Conservation (phyloP, 2,113 vertebrate genomes). For the Ariopsis seemanni region DNA sequence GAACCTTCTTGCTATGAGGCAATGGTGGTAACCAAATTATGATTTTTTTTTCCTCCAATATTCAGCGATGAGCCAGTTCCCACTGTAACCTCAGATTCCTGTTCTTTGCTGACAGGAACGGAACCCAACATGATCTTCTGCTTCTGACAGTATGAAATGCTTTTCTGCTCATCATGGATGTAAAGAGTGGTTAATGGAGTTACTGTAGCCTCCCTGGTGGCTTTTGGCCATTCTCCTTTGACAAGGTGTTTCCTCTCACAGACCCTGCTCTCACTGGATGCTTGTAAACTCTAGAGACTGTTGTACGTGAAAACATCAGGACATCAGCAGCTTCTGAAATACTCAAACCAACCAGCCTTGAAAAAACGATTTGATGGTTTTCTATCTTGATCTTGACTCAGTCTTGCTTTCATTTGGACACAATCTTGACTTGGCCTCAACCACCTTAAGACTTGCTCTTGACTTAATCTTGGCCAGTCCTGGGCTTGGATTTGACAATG, state of each 20-base stretch:
- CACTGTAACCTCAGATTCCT: background rate
- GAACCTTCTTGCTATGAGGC: too few species aligned
- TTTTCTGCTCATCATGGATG: background rate
- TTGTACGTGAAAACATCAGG: background rate
- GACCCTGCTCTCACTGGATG: background rate
- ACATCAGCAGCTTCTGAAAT: background rate
- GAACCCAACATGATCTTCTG: background rate
- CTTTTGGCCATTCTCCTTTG: background rate
- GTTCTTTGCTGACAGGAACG: background rate
- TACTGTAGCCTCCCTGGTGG: background rate
- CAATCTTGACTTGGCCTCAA: background rate
- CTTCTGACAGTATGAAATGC: background rate
- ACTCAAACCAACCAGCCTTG: background rate
- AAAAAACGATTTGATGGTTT: background rate
- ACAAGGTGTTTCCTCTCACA: background rate
- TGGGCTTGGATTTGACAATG: background rate
- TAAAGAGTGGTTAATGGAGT: too few species aligned
- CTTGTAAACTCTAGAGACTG: background rate
- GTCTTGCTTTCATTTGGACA: too few species aligned
- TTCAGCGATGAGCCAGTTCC: background rate
- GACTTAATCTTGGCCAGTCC: background rate
- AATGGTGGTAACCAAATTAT: too few species aligned
- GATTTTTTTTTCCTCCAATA: too few species aligned
- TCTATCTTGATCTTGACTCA: background rate
- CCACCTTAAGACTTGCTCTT: background rate